Conservation (phyloP, 2,888 invertebrate species). For the Drosophila anomalipes region DNA sequence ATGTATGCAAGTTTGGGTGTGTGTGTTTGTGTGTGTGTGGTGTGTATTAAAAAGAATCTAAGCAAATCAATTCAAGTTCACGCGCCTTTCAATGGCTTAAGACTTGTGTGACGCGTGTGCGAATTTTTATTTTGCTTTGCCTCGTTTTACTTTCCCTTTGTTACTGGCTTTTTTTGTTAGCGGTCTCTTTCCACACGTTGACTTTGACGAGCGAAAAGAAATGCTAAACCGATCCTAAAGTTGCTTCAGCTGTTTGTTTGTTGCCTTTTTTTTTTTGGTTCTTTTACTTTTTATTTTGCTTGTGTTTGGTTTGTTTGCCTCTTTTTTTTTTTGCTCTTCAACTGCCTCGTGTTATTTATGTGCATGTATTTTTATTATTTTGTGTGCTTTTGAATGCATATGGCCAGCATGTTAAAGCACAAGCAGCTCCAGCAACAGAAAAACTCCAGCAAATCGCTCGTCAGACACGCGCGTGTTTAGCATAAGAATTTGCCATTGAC, state of each 20-base stretch:
- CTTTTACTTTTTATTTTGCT: constrained; percentile 73
- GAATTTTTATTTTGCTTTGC: constrained; percentile 47
- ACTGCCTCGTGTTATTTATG: constrained; percentile 72
- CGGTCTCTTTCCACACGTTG: constrained; percentile 32
- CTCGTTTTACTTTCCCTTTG: constrained; percentile 47
- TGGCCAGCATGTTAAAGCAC: constrained; percentile 25
- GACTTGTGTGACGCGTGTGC: constrained; percentile 63
- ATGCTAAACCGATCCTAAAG: constrained; percentile 49
- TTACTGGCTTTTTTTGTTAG: constrained; percentile 23
- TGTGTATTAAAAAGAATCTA: constrained; percentile 44
- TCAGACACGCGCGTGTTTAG: constrained; percentile 70
- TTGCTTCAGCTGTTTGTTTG: constrained; percentile 33
- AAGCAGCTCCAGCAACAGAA: constrained; percentile 31
- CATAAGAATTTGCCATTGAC: constrained; percentile 63
- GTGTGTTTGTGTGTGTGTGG: not conserved
- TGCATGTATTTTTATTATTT: constrained; percentile 64
- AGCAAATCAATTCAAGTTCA: constrained; percentile 81
- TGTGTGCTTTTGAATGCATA: constrained; percentile 62
- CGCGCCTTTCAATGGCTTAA: constrained; percentile 59
- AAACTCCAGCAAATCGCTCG: constrained; percentile 70
- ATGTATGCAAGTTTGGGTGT: not conserved
- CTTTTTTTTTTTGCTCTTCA: constrained; percentile 22
- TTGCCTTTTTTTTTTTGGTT: constrained; percentile 34
- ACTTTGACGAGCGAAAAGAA: constrained; percentile 44
- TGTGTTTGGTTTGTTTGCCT: constrained; percentile 33